These are phyloP conservation scores for Aphelocoma coerulescens DNA, from an alignment of 2,113 vertebrate genomes.

Conservation along the genomic window DNA sequence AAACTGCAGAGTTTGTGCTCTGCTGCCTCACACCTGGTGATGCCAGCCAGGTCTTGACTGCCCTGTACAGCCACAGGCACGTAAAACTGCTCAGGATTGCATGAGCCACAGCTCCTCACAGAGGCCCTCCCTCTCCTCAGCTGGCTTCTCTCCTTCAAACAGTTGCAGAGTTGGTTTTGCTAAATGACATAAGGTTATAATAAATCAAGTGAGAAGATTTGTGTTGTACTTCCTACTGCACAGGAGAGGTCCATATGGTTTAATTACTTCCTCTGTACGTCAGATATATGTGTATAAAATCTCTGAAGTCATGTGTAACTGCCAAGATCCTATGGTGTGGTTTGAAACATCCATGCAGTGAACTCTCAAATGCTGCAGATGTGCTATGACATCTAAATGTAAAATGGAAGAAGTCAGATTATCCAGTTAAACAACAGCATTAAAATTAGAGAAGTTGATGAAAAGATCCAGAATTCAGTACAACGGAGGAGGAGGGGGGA, in stretches of 20 bases:
- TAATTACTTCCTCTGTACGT: conserved; percentile 37
- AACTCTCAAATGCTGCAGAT: conserved; percentile 11
- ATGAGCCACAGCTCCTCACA: neutral
- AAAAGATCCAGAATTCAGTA: neutral
- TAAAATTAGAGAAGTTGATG: neutral
- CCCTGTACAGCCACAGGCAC: neutral
- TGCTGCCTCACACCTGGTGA: neutral
- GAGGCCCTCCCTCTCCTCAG: neutral
- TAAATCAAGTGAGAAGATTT: conserved; percentile 53
- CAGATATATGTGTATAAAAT: conserved; percentile 39
- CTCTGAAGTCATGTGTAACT: conserved; percentile 36
- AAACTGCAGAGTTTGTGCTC: neutral
- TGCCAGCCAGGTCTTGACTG: neutral
- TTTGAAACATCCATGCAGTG: conserved; percentile 45
- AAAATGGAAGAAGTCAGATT: neutral
- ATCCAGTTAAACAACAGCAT: neutral
- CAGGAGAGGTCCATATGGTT: conserved; percentile 35
- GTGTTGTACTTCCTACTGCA: conserved; percentile 38
- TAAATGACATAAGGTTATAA: conserved; percentile 50
- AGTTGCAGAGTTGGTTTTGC: conserved; percentile 45
- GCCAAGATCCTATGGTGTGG: conserved; percentile 35
- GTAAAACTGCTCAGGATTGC: neutral
- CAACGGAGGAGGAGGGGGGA: fast-evolving
- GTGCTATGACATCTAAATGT: conserved; percentile 13
- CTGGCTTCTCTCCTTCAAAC: conserved; percentile 32